Percentiles rank a stretch among this genome's conserved stretches.
phyloP scores from a whole-genome alignment of 2,888 invertebrate species.

The Noctua janthina region DNA sequence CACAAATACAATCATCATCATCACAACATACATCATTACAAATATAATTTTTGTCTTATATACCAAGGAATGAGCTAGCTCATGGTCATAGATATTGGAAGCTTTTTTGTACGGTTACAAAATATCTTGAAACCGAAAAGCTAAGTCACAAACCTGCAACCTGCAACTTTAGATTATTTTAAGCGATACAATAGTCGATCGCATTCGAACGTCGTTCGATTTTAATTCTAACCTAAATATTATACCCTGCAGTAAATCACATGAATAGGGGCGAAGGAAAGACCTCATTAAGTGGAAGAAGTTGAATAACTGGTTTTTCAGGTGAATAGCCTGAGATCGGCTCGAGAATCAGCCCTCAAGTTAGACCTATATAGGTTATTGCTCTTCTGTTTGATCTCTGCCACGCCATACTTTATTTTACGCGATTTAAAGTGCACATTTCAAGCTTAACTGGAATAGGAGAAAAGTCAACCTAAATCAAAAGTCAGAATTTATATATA shows the following conservation, averaged over 20 bases:
- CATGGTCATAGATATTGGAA: not conserved
- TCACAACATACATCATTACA: not conserved
- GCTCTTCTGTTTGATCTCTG: not conserved
- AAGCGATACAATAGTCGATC: not conserved
- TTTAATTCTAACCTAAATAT: conserved; percentile 4
- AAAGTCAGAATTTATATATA: not conserved
- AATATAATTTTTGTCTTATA: not conserved
- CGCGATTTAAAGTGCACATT: not conserved
- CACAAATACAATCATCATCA: not conserved
- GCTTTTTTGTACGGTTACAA: not conserved
- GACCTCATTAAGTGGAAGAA: conserved; percentile 26
- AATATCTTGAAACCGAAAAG: not conserved
- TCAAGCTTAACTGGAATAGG: not conserved
- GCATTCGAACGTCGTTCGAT: not conserved
- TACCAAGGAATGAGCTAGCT: not conserved
- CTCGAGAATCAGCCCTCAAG: conserved; percentile 10
- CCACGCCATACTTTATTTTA: not conserved
- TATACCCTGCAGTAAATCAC: not conserved
- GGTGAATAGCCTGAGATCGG: conserved; percentile 41
- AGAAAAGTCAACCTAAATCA: not conserved
- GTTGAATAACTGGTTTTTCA: conserved; percentile 53
- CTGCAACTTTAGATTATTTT: not conserved
- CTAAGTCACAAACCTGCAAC: not conserved
- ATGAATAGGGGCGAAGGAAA: conserved; percentile 25
- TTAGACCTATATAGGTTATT: conserved; percentile 23